These are phyloP conservation scores for Nanger granti DNA, from an alignment of 2,113 vertebrate genomes.

Conservation along the genomic window DNA sequence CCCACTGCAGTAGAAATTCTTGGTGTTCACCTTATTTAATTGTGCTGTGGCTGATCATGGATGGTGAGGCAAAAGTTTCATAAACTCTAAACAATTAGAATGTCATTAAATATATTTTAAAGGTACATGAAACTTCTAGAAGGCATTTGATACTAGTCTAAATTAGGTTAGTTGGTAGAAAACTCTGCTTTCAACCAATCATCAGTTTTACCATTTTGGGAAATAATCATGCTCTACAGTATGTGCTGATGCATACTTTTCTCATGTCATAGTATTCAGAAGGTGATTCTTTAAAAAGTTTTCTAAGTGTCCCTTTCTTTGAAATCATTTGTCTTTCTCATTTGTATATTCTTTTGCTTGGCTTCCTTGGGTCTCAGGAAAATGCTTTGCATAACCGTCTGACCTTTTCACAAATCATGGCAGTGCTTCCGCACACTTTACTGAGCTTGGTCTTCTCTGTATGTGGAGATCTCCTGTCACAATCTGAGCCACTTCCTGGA, in stretches of 20 bases:
- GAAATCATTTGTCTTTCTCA: not conserved
- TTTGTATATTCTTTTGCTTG: not conserved
- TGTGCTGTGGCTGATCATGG: not conserved
- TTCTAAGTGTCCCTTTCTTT: not conserved
- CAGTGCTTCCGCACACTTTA: not conserved
- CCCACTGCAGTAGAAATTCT: not conserved
- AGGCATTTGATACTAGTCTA: not conserved
- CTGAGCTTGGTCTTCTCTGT: not conserved
- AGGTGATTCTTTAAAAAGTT: not conserved
- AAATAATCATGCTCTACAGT: not conserved
- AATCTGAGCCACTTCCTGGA: not conserved
- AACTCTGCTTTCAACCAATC: not conserved
- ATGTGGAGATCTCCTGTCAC: not conserved
- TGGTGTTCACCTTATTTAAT: not conserved
- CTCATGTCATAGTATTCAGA: not conserved
- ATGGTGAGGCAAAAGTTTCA: not conserved
- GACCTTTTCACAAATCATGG: constrained; percentile 26
- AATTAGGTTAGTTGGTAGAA: not conserved
- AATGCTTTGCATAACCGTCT: not conserved
- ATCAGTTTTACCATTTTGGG: not conserved
- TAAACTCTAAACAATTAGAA: not conserved
- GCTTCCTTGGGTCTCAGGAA: constrained; percentile 9
- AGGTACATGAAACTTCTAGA: not conserved
- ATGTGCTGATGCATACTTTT: not conserved
- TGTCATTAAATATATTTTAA: not conserved